Conservation (phyloP, 2,888 invertebrate species). For the Slavum lentiscoides region DNA sequence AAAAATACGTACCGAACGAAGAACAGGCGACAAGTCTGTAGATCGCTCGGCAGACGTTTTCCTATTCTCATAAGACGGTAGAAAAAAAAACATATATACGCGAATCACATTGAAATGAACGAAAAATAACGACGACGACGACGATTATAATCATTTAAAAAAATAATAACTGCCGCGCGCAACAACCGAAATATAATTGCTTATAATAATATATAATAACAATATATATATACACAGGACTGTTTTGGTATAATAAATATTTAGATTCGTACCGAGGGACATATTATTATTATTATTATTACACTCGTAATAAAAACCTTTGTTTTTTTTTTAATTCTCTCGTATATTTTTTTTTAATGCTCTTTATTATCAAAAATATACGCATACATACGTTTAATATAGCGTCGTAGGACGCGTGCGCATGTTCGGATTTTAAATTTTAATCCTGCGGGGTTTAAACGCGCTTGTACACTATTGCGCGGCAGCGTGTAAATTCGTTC, state of each 20-base stretch:
- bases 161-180: neutral
- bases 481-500: slow-evolving; percentile 29
- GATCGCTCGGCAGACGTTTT: too few species aligned
- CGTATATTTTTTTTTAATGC: slow-evolving; percentile 11
- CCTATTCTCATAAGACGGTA: neutral
- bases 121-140: neutral
- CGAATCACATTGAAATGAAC: too few species aligned
- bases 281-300: neutral
- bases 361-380: slow-evolving; percentile 21
- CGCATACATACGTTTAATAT: neutral
- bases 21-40: neutral
- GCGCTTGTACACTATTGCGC: too few species aligned
- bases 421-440: slow-evolving; percentile 17
- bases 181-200: too few species aligned
- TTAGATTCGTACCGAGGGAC: slow-evolving; percentile 25
- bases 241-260: slow-evolving; percentile 12
- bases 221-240: neutral
- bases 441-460: neutral
- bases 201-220: neutral
- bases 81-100: neutral
- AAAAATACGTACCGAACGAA: slow-evolving; percentile 20
- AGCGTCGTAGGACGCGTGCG: neutral
- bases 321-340: slow-evolving; percentile 13
- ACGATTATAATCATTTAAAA: too few species aligned
- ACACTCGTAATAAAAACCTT: slow-evolving; percentile 39